Base-by-base conservation (phyloP, 2,113 vertebrate species). In the Mungos mungo region DNA sequence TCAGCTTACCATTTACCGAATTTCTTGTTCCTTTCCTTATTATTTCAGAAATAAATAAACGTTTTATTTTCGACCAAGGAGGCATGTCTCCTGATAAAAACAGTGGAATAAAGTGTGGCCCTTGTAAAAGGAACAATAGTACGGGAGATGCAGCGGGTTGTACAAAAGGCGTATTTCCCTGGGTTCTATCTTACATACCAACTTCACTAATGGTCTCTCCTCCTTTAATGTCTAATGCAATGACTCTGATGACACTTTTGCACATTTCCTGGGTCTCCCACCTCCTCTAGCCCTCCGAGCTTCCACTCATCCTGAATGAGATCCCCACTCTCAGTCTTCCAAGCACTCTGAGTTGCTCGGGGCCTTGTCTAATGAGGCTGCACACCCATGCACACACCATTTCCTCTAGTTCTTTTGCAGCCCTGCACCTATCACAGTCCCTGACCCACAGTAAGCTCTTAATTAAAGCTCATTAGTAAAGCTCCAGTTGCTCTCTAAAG, bases 381-480 rank as follows among this genome's bases (percentile, higher is more conserved):
- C 18, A n/a, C 68, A 16, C 16, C 45, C 54, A 21, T 2, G 15
- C 65, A 85, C 52, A 79, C 72, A 41, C 11, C 5, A 13, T 9
- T 21, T 16, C 31, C 12, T 9, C 16, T 12, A 19, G 25, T 2
- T 50, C 29, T 69, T 38, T 38, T 6, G 23, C 3, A 21, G 33
- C 7, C 35, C 74, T n/a, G n/a, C 25, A 14, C 4, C 31, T 14
- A 33, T 71, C 54, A 85, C 11, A 4, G 7, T 87, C 47, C 9
- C 86, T 33, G 18, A 15, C 27, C 38, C 35, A 65, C 66, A 88
- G 88, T 50, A 87, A 83, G 47, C 33, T 38, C 88, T 88, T 63
- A 82, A 60, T 80, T 80, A 94, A 94, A 93, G 54, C 25, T 85
- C 72, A 68, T 81, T 86, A 57, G 47, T 54, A 86, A 81, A 41